Evolutionary conservation across 2,113 vertebrate species (phyloP).

Genomic region (Glaucidium brasilianum): DNA sequence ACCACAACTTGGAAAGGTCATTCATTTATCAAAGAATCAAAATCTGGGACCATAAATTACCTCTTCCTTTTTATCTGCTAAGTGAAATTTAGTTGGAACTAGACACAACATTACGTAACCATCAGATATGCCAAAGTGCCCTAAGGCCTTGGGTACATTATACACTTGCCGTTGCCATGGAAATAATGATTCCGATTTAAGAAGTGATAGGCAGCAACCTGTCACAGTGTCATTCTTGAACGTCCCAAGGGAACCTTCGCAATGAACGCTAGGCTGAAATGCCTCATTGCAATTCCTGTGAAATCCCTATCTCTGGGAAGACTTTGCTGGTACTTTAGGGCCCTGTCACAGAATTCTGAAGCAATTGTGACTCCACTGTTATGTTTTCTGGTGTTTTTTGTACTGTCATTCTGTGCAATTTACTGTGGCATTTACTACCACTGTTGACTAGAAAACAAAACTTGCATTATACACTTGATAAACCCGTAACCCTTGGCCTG

Average conservation of each 20-base stretch:
- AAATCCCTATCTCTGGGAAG: not conserved
- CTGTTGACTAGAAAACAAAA: not conserved
- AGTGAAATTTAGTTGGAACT: constrained; percentile 10
- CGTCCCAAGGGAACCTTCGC: not conserved
- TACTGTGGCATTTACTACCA: not conserved
- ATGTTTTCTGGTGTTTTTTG: not conserved
- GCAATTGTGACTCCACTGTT: not conserved
- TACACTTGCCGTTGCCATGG: constrained; percentile 28
- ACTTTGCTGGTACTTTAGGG: not conserved
- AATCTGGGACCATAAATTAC: not conserved
- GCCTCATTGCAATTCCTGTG: not conserved
- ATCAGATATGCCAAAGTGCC: not conserved
- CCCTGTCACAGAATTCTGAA: not conserved
- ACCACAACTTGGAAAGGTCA: not conserved
- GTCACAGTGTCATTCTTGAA: not conserved
- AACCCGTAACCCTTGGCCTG: not conserved
- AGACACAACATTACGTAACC: not conserved
- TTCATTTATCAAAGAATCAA: not conserved
- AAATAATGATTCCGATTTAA: not conserved
- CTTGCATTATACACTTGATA: not conserved
- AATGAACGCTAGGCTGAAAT: not conserved
- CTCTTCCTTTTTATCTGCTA: not conserved
- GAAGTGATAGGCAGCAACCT: constrained; percentile 31
- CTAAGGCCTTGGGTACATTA: not conserved
- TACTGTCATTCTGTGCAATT: not conserved